These are phyloP conservation scores for Sympetrum striolatum DNA, from an alignment of 2,888 invertebrate genomes.

Conservation along the genomic window DNA sequence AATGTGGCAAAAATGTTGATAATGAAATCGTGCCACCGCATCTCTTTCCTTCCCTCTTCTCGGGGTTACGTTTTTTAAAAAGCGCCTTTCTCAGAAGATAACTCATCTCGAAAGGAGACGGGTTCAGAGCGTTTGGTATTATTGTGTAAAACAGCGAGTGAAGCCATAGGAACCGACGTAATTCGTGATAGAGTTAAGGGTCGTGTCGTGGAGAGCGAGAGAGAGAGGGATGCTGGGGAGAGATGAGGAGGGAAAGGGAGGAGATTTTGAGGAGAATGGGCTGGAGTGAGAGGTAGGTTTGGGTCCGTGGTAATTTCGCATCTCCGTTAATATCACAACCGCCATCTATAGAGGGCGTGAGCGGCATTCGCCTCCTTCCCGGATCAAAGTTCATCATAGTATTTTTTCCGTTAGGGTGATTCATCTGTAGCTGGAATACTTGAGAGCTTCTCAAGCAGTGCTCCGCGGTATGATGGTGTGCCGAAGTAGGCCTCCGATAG, in stretches of 20 bases:
- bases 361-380: constrained; percentile 9
- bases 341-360: constrained; percentile 33
- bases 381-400: constrained; percentile 23
- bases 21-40: neutral
- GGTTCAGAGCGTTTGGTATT: neutral
- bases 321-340: neutral
- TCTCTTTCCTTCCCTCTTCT: neutral
- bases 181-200: constrained; percentile 21
- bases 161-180: neutral
- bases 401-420: constrained; percentile 25
- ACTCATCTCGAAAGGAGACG: neutral
- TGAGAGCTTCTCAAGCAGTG: neutral
- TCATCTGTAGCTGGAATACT: neutral
- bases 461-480: neutral
- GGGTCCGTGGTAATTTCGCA: constrained; percentile 33
- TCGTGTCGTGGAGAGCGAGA: neutral
- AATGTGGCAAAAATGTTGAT: neutral
- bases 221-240: neutral
- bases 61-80: neutral
- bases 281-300: neutral
- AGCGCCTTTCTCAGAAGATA: neutral
- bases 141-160: neutral
- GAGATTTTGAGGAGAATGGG: neutral
- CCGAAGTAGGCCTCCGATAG: too few relatives aligned
- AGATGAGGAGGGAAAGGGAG: neutral